Conservation (phyloP, 2,888 invertebrate genomes). For the Sinhomidia bicolor region DNA sequence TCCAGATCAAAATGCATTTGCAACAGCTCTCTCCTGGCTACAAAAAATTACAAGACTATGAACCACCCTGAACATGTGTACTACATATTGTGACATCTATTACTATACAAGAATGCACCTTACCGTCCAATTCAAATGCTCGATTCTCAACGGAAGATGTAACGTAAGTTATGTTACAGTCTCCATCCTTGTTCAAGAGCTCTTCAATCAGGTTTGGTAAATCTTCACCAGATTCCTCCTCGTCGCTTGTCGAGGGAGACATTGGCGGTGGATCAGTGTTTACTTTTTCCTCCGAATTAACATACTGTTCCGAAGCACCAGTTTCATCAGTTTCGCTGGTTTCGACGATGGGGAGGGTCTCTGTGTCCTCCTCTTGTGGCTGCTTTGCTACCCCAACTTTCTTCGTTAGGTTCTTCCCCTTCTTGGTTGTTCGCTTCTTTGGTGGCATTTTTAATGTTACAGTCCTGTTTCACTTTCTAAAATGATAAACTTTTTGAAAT, state of each 20-base stretch:
- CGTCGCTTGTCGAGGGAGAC: neutral
- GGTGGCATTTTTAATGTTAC: slow-evolving; percentile 37
- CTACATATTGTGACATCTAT: neutral
- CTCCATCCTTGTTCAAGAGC: neutral
- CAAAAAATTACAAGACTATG: neutral
- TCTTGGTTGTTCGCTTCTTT: neutral
- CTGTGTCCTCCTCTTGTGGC: neutral
- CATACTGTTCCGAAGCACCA: neutral
- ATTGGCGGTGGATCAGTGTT: too few species aligned
- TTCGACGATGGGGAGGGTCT: neutral
- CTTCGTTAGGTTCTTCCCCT: neutral
- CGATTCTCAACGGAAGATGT: neutral
- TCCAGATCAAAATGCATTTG: slow-evolving; percentile 8
- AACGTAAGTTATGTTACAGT: neutral
- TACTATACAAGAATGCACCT: neutral
- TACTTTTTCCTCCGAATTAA: neutral
- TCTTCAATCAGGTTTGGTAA: neutral
- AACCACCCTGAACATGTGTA: neutral
- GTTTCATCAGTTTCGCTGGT: neutral
- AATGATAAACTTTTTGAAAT: too few species aligned
- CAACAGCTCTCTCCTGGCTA: slow-evolving; percentile 12
- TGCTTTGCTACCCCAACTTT: neutral
- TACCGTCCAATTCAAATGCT: slow-evolving; percentile 46
- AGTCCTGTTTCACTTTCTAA: too few species aligned
- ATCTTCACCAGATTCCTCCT: neutral